Conservation (phyloP, 2,113 vertebrate species). For the Columbina picui region DNA sequence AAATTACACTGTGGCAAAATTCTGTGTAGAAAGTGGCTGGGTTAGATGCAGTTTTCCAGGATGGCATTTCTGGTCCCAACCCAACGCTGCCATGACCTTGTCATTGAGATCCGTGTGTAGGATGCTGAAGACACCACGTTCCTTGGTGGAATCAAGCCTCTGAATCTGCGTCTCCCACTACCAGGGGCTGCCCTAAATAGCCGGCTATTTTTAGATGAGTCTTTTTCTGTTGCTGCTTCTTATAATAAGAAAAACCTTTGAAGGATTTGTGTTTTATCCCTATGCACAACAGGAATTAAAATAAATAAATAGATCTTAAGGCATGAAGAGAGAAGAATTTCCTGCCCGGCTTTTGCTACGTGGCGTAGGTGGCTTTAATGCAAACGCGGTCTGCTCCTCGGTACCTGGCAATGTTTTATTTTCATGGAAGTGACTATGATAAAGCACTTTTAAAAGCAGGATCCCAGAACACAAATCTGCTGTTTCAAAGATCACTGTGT, state of each 20-base stretch:
- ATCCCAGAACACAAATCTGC: neutral
- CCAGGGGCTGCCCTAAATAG: conserved; percentile 54
- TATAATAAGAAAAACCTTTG: conserved; percentile 62
- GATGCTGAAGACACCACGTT: conserved; percentile 6
- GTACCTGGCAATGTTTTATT: neutral
- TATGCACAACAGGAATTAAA: conserved; percentile 61
- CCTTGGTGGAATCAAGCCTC: neutral
- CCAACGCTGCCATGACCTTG: neutral
- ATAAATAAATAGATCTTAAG: conserved; percentile 63
- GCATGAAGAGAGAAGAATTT: conserved; percentile 55
- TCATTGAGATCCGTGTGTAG: neutral
- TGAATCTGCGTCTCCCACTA: conserved; percentile 6
- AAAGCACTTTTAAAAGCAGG: conserved; percentile 16
- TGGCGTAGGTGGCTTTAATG: conserved; percentile 20
- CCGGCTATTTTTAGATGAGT: conserved; percentile 25
- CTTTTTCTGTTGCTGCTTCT: conserved; percentile 42
- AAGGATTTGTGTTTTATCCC: conserved; percentile 62
- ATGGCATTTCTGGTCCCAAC: neutral
- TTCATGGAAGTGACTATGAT: neutral
- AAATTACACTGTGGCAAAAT: neutral
- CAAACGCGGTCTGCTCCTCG: neutral
- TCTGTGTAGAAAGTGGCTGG: neutral
- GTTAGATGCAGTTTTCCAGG: neutral
- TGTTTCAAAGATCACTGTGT: neutral
- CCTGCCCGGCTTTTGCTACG: conserved; percentile 39